Percentiles rank a stretch among this genome's conserved stretches.
Conservation (phyloP, 2,888 invertebrate species). For the Stramonita haemastoma region DNA sequence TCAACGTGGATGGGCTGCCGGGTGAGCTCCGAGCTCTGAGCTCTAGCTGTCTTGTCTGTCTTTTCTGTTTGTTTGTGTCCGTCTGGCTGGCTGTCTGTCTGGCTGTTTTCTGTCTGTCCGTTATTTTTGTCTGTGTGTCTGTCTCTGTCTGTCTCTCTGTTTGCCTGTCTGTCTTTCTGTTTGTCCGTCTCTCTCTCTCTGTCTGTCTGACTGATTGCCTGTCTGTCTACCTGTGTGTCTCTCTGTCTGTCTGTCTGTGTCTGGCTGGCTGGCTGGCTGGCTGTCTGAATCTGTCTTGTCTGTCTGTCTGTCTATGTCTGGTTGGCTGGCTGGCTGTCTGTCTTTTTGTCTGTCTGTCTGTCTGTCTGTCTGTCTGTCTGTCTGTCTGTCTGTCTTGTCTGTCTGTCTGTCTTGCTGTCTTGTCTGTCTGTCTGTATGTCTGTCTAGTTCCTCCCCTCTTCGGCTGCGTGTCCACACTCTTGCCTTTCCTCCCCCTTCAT, state of each 20-base stretch:
- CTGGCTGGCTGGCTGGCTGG: not conserved
- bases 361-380: too few relatives aligned
- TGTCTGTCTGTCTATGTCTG: too few relatives aligned
- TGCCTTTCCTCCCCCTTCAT: not conserved
- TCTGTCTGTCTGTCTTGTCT: not conserved
- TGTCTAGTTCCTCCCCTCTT: not conserved
- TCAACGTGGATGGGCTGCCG: constrained; percentile 25
- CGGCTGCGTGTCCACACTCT: not conserved
- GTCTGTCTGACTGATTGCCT: not conserved
- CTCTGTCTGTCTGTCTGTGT: not conserved
- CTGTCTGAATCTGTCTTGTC: not conserved
- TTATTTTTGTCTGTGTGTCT: too few relatives aligned
- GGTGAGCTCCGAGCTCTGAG: too few relatives aligned
- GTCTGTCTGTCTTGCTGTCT: not conserved
- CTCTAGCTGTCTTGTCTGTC: not conserved
- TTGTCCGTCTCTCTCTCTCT: not conserved
- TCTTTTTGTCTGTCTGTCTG: too few relatives aligned
- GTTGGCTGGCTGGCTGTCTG: too few relatives aligned
- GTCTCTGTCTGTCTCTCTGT: too few relatives aligned
- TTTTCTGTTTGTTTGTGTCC: too few relatives aligned
- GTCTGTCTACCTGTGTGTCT: not conserved
- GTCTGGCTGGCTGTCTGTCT: too few relatives aligned
- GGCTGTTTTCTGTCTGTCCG: too few relatives aligned
- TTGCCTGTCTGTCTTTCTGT: not conserved
- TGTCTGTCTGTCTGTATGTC: not conserved